phyloP scores from a whole-genome alignment of 2,888 invertebrate genomes.

The Dioctria linearis region DNA sequence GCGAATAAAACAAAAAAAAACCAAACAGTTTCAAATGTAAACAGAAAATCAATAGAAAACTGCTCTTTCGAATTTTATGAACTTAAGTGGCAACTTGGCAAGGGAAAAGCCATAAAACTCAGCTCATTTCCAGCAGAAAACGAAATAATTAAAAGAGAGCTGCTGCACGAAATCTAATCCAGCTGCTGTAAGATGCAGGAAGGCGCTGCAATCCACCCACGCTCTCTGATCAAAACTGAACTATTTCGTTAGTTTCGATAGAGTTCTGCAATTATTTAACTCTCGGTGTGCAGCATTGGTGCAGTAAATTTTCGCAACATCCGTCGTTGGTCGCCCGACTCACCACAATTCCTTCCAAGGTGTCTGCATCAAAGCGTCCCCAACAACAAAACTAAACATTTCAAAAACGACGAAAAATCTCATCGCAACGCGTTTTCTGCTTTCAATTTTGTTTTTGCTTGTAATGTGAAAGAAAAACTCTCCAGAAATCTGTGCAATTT shows the following conservation, averaged over 20 bases:
- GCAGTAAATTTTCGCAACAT: conserved; percentile 29
- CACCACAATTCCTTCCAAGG: not conserved
- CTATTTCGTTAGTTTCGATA: not conserved
- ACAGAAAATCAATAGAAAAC: conserved; percentile 42
- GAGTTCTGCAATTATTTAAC: conserved; percentile 19
- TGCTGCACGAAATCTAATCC: conserved; percentile 5
- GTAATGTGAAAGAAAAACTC: not conserved
- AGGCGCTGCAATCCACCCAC: conserved; percentile 44
- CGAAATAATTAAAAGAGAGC: conserved; percentile 44
- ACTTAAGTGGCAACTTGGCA: conserved; percentile 14
- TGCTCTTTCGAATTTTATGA: conserved; percentile 37
- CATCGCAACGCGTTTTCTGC: not conserved
- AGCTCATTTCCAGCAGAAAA: conserved; percentile 33
- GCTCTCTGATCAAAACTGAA: conserved; percentile 26
- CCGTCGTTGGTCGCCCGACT: no score
- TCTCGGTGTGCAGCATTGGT: conserved; percentile 7
- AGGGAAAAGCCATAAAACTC: conserved; percentile 39
- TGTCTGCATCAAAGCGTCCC: no score
- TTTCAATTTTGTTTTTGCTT: not conserved
- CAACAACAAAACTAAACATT: no score
- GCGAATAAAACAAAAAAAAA: conserved; percentile 13
- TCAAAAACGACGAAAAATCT: conserved; percentile 22
- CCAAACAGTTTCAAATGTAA: not conserved
- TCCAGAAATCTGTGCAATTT: conserved; percentile 7
- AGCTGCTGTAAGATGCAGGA: not conserved